Evolutionary conservation across 35 echinoderm and acorn worm species (phyloP).

Genomic region (Apostichopus californicus): DNA sequence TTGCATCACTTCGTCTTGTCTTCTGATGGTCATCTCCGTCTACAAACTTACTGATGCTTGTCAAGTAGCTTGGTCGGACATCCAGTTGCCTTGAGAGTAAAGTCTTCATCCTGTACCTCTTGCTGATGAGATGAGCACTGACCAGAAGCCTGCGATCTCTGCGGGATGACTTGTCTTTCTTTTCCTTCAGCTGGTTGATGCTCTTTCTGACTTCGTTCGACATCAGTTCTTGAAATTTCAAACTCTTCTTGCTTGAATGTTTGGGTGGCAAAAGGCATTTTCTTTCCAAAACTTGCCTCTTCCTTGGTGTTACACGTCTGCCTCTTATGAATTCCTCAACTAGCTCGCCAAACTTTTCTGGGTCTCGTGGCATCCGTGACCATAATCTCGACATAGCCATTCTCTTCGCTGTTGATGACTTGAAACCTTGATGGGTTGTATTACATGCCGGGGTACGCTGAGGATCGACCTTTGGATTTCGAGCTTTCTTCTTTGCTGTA

Average conservation of each 20-base stretch:
- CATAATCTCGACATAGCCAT: conserved; percentile 19
- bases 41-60: conserved; percentile 17
- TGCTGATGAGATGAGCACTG: conserved; percentile 37
- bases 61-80: conserved; percentile 59
- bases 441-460: too few relatives aligned
- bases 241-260: not conserved
- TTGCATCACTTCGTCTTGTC: conserved; percentile 41
- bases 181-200: conserved; percentile 13
- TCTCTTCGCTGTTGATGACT: too few relatives aligned
- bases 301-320: conserved; percentile 15
- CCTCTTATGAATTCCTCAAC: conserved; percentile 28
- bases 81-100: conserved; percentile 28
- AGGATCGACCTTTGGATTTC: not conserved
- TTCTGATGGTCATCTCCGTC: not conserved
- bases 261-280: not conserved
- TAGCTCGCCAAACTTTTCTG: conserved; percentile 45
- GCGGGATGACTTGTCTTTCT: conserved; percentile 41
- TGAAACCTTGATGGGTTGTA: not conserved
- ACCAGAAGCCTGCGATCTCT: conserved; percentile 38
- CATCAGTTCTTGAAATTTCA: conserved; percentile 41
- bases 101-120: conserved; percentile 26
- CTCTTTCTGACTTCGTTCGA: conserved; percentile 25
- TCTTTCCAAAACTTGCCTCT: not conserved
- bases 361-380: conserved; percentile 10
- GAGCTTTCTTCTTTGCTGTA: not conserved